These are phyloP conservation scores for Zosterops japonicus DNA, from an alignment of 2,113 vertebrate species.

Conservation along the genomic window DNA sequence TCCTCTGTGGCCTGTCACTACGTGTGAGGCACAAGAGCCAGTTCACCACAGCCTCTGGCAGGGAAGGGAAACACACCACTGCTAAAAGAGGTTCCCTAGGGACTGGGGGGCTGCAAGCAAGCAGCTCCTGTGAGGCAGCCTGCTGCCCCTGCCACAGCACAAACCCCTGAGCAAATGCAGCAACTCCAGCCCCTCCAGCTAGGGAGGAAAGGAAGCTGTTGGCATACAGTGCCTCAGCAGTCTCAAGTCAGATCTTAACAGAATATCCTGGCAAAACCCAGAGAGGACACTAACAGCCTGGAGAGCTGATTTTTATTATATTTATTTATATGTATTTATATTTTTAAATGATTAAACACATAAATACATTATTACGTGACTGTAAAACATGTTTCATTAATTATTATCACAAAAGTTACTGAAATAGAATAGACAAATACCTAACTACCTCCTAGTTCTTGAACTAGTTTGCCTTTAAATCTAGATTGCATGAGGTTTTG, in stretches of 20 bases:
- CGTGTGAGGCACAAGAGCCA: accelerated
- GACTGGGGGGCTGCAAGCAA: accelerated
- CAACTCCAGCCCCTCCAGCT: not conserved
- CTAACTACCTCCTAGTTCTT: not conserved
- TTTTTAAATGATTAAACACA: not conserved
- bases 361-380: not conserved
- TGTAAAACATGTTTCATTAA: accelerated
- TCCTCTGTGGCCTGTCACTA: accelerated
- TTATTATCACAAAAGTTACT: not conserved
- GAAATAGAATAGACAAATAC: not conserved
- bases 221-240: not conserved
- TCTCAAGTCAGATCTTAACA: not conserved
- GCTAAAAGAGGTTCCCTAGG: not conserved
- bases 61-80: accelerated
- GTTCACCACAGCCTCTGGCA: not conserved
- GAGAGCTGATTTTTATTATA: not conserved
- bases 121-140: not conserved
- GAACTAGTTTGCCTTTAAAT: not conserved
- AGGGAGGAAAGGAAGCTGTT: not conserved
- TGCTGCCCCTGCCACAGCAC: not conserved
- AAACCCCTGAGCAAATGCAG: not conserved
- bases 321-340: not conserved
- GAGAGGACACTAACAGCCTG: not conserved
- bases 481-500: not conserved
- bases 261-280: not conserved